Evolutionary conservation across 1,140 invertebrate species (phyloP).

Genomic region (Chionoecetes opilio): DNA sequence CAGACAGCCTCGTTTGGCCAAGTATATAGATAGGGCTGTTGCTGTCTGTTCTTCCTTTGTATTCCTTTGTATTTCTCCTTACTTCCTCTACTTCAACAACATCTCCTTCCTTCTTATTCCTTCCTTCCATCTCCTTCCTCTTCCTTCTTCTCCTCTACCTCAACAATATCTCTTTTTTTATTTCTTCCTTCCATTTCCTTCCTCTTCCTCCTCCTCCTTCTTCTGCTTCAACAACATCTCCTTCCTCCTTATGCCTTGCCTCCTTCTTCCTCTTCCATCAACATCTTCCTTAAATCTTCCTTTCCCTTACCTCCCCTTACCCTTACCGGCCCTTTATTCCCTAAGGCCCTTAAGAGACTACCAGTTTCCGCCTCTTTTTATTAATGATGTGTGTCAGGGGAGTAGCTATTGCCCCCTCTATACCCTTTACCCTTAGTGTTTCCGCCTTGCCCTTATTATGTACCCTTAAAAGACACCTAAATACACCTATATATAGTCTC

Average conservation of each 20-base stretch:
- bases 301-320: neutral
- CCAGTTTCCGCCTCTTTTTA: neutral
- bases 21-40: no score
- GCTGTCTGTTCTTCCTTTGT: no score
- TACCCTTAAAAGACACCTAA: no score
- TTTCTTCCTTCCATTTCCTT: neutral
- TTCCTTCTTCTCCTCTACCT: neutral
- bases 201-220: neutral
- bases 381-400: neutral
- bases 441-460: neutral
- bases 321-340: neutral
- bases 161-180: neutral
- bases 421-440: no score
- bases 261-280: neutral
- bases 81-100: neutral
- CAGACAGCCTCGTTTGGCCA: no score
- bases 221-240: neutral
- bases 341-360: neutral
- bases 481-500: no score
- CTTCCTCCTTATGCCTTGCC: neutral
- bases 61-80: neutral
- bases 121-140: neutral
- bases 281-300: neutral
- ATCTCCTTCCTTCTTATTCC: neutral
- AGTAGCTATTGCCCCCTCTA: no score